Percentiles rank a stretch among this genome's conserved stretches.
Conservation (phyloP, 2,113 vertebrate genomes). For the Eurypyga helias region DNA sequence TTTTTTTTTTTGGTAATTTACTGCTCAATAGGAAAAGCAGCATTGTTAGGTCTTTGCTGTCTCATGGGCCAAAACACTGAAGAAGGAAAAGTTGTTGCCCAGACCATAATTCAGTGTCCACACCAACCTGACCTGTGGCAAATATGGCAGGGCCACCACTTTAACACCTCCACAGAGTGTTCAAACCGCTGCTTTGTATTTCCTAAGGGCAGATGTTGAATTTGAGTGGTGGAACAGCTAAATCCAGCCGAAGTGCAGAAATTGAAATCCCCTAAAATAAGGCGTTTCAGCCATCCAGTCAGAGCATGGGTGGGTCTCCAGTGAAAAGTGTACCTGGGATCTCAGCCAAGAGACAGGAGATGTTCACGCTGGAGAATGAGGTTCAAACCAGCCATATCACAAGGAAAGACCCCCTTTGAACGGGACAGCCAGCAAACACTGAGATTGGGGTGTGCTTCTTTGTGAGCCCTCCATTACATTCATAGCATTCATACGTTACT, state of each 20-base stretch:
- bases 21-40: neutral
- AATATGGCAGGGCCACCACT: neutral
- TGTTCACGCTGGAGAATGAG: neutral
- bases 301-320: neutral
- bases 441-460: neutral
- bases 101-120: neutral
- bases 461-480: neutral
- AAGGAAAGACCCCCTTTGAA: neutral
- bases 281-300: neutral
- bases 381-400: neutral
- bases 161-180: neutral
- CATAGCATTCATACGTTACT: neutral
- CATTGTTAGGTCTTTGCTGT: neutral
- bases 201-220: neutral
- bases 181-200: neutral
- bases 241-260: neutral
- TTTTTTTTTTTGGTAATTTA: neutral
- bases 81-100: neutral
- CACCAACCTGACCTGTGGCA: neutral
- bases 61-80: neutral
- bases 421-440: accelerated
- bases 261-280: neutral
- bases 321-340: neutral
- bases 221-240: neutral
- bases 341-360: neutral